Evolutionary conservation across 2,797 vertebrate genomes (phyloP).

Genomic region (Ptychadena robeensis): DNA sequence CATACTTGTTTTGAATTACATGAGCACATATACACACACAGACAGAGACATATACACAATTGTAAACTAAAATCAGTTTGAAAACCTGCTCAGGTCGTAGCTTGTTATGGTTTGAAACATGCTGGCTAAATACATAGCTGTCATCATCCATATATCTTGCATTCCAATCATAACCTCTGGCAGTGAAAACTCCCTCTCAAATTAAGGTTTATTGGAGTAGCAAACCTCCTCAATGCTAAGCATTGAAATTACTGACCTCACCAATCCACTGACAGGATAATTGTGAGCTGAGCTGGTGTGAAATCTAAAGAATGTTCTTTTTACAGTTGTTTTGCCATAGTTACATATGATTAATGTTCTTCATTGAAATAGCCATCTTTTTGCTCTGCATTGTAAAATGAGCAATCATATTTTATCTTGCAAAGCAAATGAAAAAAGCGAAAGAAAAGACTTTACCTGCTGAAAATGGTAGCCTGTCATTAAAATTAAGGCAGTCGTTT

Average conservation of each 20-base stretch:
- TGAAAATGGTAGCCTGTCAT: neutral
- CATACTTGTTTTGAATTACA: slow-evolving; percentile 45
- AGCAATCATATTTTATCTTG: slow-evolving; percentile 10
- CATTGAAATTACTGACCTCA: slow-evolving; percentile 71
- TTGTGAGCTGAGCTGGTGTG: slow-evolving; percentile 67
- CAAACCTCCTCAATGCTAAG: slow-evolving; percentile 65
- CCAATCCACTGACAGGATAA: slow-evolving; percentile 69
- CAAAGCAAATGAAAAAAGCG: neutral
- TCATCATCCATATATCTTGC: slow-evolving; percentile 68
- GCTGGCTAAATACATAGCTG: slow-evolving; percentile 68
- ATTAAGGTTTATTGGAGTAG: slow-evolving; percentile 68
- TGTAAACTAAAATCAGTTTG: slow-evolving; percentile 46
- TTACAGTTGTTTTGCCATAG: slow-evolving; percentile 67
- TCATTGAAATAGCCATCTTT: slow-evolving; percentile 16
- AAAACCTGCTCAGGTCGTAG: slow-evolving; percentile 52
- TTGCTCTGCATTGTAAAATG: slow-evolving; percentile 22
- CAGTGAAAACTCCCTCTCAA: slow-evolving; percentile 69
- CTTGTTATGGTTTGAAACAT: slow-evolving; percentile 62
- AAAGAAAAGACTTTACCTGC: neutral
- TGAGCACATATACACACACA: slow-evolving; percentile 34
- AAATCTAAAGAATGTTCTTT: slow-evolving; percentile 72
- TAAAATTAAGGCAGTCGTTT: neutral
- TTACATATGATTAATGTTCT: slow-evolving; percentile 42
- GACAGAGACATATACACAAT: slow-evolving; percentile 43
- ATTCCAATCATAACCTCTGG: slow-evolving; percentile 70